Base-by-base conservation (phyloP, 2,797 vertebrate species). In the Hipposideros larvatus region DNA sequence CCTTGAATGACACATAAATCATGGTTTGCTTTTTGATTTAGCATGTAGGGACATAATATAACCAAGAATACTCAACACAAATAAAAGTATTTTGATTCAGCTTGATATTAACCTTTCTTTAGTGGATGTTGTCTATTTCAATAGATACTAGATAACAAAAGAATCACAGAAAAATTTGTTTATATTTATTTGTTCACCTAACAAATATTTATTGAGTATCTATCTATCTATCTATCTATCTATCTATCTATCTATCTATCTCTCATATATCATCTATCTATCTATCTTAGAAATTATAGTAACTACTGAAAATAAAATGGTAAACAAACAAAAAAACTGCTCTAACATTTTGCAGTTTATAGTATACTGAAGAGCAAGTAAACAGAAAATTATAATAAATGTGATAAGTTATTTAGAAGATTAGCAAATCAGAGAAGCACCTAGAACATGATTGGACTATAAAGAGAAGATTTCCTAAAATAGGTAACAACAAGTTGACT, bases 21-120 rank as follows among this genome's bases (percentile, higher is more conserved):
- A 65, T 41, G 9, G 78, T 7, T 48, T 5, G 2, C 41, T 65
- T 88, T 82, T 93, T 86, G 63, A 68, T 11, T 78, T 90, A 94
- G 19, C 82, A 57, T 79, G 16, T 66, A 10, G 61, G 21, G 34
- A 16, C 2, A 46, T 61, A 6, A 13, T 53, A 18, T 73, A 59
- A 65, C 18, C 71, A 78, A 93, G 43, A 13, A 85, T 86, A 5
- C 0, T 65, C 31, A 46, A 80, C 13, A 26, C 14, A 73, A 82
- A 55, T 48, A 79, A 80, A 95, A 66, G 37, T 59, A 75, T 75
- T 92, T 96, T 90, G 31, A 48, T 94, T 95, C 41, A 73, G 22
- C 7, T 79, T 71, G 88, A 82, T 48, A 11, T 68, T 63, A 92
- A n/a, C 77, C 68, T 75, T 66, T 4, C 31, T 74, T 79, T 57